Percentiles rank a stretch among this genome's conserved stretches.
Conservation (phyloP, 37 sponge, comb jelly and placozoan species). For the Axinella damicornis region DNA sequence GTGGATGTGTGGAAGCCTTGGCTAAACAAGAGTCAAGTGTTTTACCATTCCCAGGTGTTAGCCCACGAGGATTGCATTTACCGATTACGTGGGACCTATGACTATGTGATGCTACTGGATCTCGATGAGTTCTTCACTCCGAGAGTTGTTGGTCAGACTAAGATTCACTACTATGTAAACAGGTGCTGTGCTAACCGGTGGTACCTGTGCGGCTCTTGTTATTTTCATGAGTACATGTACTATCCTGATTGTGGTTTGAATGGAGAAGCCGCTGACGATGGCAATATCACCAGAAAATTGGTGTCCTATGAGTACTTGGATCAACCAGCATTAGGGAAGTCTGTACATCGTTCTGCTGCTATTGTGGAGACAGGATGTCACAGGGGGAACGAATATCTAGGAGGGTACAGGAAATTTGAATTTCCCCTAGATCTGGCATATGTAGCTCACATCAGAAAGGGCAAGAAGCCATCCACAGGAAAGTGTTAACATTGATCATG, state of each 20-base stretch:
- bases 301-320: neutral
- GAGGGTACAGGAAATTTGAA: too few species aligned
- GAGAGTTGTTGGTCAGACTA: neutral
- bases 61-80: conserved; percentile 10
- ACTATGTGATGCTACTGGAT: conserved; percentile 4
- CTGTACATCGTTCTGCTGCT: too few species aligned
- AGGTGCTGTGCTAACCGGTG: neutral
- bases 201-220: conserved; percentile 6
- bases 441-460: too few species aligned
- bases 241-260: conserved; percentile 10
- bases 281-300: neutral
- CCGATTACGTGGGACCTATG: conserved; percentile 20
- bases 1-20: conserved; percentile 11
- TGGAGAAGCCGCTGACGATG: neutral
- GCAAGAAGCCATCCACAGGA: too few species aligned
- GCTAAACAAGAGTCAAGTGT: neutral
- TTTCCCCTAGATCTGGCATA: too few species aligned
- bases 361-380: too few species aligned
- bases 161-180: neutral
- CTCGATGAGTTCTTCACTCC: conserved; percentile 36
- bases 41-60: neutral
- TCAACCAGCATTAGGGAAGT: too few species aligned
- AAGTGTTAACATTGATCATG: too few species aligned
- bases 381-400: too few species aligned
- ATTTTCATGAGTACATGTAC: neutral